These are phyloP conservation scores for Rana temporaria DNA, from an alignment of 2,113 vertebrate species.

Conservation along the genomic window DNA sequence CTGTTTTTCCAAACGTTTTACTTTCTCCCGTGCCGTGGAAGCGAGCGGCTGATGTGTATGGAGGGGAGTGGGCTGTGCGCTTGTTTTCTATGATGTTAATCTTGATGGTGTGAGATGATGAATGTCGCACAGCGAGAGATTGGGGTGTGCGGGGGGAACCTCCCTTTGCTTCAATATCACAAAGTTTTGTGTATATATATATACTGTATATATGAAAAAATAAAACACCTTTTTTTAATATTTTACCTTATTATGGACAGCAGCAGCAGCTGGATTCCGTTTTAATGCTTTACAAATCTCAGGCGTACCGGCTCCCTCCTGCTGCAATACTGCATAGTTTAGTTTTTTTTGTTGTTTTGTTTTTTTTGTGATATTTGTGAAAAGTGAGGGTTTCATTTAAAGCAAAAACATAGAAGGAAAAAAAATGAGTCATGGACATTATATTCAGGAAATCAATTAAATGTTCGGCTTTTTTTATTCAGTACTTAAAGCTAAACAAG, in stretches of 20 bases:
- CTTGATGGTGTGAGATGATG: not conserved
- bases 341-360: not conserved
- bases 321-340: not conserved
- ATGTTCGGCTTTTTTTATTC: too few species aligned
- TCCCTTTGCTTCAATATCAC: conserved; percentile 8
- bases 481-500: too few species aligned
- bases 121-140: conserved; percentile 1
- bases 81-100: conserved; percentile 20
- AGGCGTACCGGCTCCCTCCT: not conserved
- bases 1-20: not conserved
- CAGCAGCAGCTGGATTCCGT: not conserved
- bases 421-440: too few species aligned
- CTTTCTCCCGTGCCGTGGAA: not conserved
- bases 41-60: not conserved
- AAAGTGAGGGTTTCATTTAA: too few species aligned
- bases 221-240: too few species aligned
- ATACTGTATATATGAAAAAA: too few species aligned
- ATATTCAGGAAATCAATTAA: too few species aligned
- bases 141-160: not conserved
- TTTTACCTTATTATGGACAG: not conserved
- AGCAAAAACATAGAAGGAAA: too few species aligned
- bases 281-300: conserved; percentile 1
- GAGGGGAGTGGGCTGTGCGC: not conserved
- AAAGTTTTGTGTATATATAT: not conserved
- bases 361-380: too few species aligned